Conservation (phyloP, 2,797 vertebrate species). For the Neomorphus geoffroyi region DNA sequence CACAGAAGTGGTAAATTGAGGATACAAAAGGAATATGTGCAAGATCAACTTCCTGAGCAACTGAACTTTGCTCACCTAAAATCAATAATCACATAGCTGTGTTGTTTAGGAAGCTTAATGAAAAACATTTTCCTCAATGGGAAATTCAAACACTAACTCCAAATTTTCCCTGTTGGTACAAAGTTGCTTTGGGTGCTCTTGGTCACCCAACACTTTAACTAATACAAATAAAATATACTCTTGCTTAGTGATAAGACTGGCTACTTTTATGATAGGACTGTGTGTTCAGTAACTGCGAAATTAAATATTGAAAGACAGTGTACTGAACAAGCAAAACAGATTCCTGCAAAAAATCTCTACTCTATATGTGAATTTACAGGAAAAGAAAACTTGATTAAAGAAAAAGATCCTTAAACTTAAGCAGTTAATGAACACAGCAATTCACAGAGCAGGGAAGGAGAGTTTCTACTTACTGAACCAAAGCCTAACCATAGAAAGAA, state of each 20-base stretch:
- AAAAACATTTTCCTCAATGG: neutral
- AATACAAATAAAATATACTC: neutral
- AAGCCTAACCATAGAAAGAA: neutral
- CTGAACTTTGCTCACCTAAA: neutral
- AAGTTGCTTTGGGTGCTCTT: neutral
- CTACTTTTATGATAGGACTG: neutral
- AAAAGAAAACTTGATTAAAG: neutral
- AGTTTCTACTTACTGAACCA: neutral
- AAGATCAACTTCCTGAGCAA: neutral
- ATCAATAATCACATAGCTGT: constrained; percentile 5
- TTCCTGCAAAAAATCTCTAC: neutral
- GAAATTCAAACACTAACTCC: neutral
- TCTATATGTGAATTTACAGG: neutral
- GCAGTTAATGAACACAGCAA: neutral
- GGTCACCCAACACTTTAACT: neutral
- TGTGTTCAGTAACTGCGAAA: neutral
- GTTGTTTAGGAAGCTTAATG: neutral
- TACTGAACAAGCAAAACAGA: neutral
- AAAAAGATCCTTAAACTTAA: neutral
- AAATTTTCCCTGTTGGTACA: neutral
- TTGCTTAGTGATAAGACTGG: neutral
- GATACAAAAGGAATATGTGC: neutral
- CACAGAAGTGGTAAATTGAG: neutral
- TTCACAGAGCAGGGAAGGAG: neutral
- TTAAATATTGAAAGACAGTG: neutral